phyloP scores from a whole-genome alignment of 2,888 invertebrate species.

The Strigamia maritima region DNA sequence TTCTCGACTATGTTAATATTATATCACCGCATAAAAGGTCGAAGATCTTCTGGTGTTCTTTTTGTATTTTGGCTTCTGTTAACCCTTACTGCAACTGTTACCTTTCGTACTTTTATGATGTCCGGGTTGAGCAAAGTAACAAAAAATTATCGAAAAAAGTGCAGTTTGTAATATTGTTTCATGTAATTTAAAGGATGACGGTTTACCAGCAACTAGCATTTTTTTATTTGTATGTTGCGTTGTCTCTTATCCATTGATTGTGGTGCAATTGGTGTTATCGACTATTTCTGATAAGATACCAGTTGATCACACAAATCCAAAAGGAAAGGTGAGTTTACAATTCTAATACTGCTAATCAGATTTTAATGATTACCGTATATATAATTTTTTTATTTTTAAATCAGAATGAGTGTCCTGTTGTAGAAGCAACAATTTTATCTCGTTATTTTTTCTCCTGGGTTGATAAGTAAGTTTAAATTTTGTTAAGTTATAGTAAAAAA shows the following conservation, averaged over 20 bases:
- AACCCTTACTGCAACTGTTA: background rate
- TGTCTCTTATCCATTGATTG: background rate
- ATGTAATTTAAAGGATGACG: background rate
- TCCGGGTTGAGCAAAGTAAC: too few relatives aligned
- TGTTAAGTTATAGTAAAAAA: conserved; percentile 78
- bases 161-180: background rate
- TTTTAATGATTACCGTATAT: background rate
- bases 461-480: conserved; percentile 66
- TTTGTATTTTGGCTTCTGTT: background rate
- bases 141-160: too few relatives aligned
- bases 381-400: background rate
- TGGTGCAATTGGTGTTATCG: background rate
- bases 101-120: background rate
- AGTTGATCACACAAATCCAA: too few relatives aligned
- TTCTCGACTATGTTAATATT: background rate
- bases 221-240: background rate
- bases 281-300: background rate
- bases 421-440: conserved; percentile 79
- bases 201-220: background rate
- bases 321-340: background rate
- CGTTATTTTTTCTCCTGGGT: conserved; percentile 89
- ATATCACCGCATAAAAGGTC: background rate
- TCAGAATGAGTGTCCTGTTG: conserved; percentile 87
- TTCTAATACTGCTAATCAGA: too few relatives aligned
- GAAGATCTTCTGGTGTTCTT: background rate